Base-by-base conservation (phyloP, 2,888 invertebrate species). In the Selenia dentaria region DNA sequence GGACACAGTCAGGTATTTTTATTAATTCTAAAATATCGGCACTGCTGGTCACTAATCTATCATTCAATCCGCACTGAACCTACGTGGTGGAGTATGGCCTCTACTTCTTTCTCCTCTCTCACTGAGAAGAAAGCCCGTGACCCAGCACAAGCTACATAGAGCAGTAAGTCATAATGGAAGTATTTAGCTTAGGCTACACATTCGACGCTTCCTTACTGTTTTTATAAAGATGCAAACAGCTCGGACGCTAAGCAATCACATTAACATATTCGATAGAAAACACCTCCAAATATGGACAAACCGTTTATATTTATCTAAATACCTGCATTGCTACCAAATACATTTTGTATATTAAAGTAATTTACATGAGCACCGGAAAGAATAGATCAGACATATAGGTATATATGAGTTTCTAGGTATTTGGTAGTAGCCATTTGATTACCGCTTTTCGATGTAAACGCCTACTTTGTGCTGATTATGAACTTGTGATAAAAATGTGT, bases 211-310 rank as follows among this genome's bases (percentile, higher is more conserved):
- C 33, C 44, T 20, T 40, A 40, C 35, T 40, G 14, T 20, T 22
- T 9, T 11, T 33, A 33, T 8, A 20, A 3, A 18, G 16, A 34
- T 31, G 4, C 25, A 22, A 36, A 39, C 9, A 9, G 37, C 8
- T 13, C 29, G 31, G 9, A 18, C 34, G 9, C 26, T 18, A 32
- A 22, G 31, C 44, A 38, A 50, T 49, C 43, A 46, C 24, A 54
- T 55, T 49, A 52, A 49, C 55, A 55, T 55, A 55, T 46, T 40
- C 14, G 46, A 35, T 31, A 26, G 20, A 40, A 31, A 38, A 24
- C 22, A 22, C 33, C 11, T 27, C 46, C 46, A 48, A 35, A 44
- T 43, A 49, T 12, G 35, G 46, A 26, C 22, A 44, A 37, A 39
- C 35, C 38, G 41, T 55, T 46, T 48, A 36, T n/a, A n/a, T 48